Evolutionary conservation across 2,113 vertebrate genomes (phyloP).

Genomic region (Bucco capensis): DNA sequence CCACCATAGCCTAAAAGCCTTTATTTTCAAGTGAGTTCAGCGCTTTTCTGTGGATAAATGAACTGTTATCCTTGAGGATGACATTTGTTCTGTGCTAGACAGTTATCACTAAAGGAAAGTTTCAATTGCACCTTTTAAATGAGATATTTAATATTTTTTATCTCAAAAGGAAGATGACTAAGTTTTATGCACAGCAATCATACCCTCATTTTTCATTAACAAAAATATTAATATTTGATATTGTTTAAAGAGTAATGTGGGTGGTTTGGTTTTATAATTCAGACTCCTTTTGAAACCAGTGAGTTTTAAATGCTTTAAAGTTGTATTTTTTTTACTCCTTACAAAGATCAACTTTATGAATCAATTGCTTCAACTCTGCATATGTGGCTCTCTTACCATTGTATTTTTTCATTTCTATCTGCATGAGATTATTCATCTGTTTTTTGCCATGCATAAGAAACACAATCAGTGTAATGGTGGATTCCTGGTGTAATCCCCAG

Average conservation of each 20-base stretch:
- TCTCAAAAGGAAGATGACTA: neutral
- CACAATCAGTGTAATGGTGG: neutral
- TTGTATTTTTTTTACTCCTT: neutral
- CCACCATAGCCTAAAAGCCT: neutral
- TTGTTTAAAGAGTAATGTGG: neutral
- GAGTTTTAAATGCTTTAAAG: neutral
- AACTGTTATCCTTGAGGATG: neutral
- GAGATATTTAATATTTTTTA: neutral
- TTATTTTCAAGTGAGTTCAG: neutral
- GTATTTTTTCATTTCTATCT: neutral
- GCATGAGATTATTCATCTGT: neutral
- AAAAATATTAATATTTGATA: neutral
- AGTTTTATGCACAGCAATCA: neutral
- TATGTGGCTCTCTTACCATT: neutral
- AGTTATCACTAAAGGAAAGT: neutral
- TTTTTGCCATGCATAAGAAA: neutral
- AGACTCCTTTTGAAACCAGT: neutral
- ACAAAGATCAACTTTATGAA: neutral
- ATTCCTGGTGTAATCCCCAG: neutral
- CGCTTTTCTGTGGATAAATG: neutral
- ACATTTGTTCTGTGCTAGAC: neutral
- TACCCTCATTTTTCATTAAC: neutral
- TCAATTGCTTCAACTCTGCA: neutral
- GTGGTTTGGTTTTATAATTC: neutral
- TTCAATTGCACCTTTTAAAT: neutral